phyloP scores from a whole-genome alignment of 1,140 invertebrate species.

The Anoplophora glabripennis region DNA sequence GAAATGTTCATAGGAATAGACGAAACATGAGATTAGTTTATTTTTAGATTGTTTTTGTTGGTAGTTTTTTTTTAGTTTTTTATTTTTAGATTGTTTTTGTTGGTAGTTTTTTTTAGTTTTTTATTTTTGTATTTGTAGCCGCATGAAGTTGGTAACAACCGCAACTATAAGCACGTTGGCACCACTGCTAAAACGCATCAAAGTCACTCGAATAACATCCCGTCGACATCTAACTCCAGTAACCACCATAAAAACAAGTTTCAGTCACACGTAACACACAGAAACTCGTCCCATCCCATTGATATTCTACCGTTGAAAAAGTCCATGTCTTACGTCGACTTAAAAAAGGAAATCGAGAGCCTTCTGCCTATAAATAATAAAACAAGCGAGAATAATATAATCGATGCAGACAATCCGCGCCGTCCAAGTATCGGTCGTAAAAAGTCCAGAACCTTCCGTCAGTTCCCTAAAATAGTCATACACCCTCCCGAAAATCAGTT shows the following conservation, averaged over 20 bases:
- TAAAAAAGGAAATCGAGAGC: conserved; percentile 42
- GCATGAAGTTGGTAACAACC: conserved; percentile 35
- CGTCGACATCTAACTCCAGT: not conserved
- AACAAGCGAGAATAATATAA: conserved; percentile 5
- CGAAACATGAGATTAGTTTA: too few species aligned
- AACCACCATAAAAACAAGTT: conserved; percentile 10
- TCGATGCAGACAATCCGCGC: conserved; percentile 11
- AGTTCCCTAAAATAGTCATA: conserved; percentile 41
- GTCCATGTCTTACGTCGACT: conserved; percentile 43
- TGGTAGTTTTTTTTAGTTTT: conserved; percentile 28
- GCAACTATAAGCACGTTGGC: conserved; percentile 25
- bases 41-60: too few species aligned
- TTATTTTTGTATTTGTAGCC: conserved; percentile 41
- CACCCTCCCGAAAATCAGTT: conserved; percentile 35
- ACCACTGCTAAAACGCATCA: conserved; percentile 26
- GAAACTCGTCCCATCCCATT: conserved; percentile 4
- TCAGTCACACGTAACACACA: not conserved
- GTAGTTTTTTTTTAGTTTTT: not conserved
- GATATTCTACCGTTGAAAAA: conserved; percentile 24
- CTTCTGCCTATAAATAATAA: conserved; percentile 38
- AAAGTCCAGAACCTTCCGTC: conserved; percentile 33
- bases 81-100: conserved; percentile 3
- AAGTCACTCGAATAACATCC: conserved; percentile 20
- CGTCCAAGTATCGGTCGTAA: conserved; percentile 19
- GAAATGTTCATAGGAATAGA: too few species aligned